A percentile compares a stretch with the other conserved stretches of the same genome.
phyloP scores from a whole-genome alignment of 2,113 vertebrate genomes.

The Pygoscelis adeliae region DNA sequence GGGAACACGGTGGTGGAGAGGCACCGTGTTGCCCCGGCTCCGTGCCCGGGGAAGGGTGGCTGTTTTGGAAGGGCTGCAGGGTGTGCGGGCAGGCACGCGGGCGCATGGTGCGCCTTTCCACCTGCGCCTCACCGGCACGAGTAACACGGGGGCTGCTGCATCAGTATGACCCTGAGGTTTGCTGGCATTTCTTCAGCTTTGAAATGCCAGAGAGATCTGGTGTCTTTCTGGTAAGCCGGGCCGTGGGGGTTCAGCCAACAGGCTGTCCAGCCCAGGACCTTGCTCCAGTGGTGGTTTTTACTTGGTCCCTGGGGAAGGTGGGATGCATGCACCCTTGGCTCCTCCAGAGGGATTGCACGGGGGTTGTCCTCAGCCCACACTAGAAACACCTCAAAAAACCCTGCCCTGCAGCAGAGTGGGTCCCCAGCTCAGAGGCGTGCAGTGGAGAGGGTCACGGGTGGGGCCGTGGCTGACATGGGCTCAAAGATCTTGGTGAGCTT shows the following conservation, averaged over 20 bases:
- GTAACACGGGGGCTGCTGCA: accelerated
- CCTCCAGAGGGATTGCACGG: accelerated
- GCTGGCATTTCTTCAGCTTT: neutral
- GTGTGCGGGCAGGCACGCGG: accelerated
- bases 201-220: neutral
- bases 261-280: neutral
- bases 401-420: neutral
- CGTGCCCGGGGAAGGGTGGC: accelerated
- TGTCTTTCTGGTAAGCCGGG: neutral
- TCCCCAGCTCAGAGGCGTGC: neutral
- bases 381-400: neutral
- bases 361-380: neutral
- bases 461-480: accelerated
- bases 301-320: neutral
- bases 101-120: neutral
- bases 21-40: accelerated
- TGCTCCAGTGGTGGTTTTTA: neutral
- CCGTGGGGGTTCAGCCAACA: accelerated
- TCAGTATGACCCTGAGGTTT: accelerated
- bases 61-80: neutral
- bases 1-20: neutral
- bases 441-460: accelerated
- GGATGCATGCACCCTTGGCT: neutral
- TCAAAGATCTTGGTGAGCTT: neutral
- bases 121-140: accelerated